These are phyloP conservation scores for Aphis craccivora DNA, from an alignment of 1,140 invertebrate genomes.

Conservation along the genomic window DNA sequence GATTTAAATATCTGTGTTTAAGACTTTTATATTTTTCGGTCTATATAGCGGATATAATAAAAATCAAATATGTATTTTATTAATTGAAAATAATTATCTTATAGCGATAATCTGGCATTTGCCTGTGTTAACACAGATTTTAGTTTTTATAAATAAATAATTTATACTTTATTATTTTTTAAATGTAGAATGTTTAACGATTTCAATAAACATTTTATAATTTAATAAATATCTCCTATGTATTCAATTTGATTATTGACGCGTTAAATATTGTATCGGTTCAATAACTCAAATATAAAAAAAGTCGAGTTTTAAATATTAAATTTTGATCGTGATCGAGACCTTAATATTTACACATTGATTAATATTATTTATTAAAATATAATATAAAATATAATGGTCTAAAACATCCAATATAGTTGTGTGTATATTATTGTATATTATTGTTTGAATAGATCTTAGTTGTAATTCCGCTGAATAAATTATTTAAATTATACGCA, in stretches of 20 bases:
- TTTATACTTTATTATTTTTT: not conserved
- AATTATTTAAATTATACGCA: not conserved
- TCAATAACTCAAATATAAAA: not conserved
- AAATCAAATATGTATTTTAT: not conserved
- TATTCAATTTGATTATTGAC: not conserved
- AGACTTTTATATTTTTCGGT: not conserved
- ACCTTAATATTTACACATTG: not conserved
- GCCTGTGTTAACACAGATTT: not conserved
- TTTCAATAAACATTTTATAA: not conserved
- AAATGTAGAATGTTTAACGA: not conserved
- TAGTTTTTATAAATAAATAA: not conserved
- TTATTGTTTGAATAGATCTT: not conserved
- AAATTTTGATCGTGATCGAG: not conserved
- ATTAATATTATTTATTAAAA: not conserved
- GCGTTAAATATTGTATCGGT: not conserved
- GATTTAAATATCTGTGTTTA: not conserved
- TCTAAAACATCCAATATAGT: not conserved
- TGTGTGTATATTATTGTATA: not conserved
- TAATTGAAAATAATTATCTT: not conserved
- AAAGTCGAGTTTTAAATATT: not conserved
- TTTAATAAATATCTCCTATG: not conserved
- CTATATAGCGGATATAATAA: not conserved
- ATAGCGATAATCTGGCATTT: not conserved
- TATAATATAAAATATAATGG: not conserved
- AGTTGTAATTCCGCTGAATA: not conserved